Base-by-base conservation (phyloP, 2,113 vertebrate genomes). In the Indri indri region DNA sequence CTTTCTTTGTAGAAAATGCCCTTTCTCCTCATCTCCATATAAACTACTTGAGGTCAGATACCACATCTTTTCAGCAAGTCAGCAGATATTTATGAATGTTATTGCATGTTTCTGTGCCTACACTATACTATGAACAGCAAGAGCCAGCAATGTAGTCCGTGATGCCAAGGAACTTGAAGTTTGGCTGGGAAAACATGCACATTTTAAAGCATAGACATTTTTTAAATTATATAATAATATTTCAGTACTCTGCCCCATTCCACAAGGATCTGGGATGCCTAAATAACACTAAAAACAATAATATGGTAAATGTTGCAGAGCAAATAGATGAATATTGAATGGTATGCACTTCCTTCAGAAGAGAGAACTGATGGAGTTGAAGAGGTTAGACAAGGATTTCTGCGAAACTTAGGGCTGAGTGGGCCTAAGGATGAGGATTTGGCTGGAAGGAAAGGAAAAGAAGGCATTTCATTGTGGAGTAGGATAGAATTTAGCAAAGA, bases 141-240 rank as follows among this genome's bases (percentile, higher is more conserved):
- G 90, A 96, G 25, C 54, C 66, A 45, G 47, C 0, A 2, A 77
- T 63, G 47, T 0, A 90, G 16, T 79, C 37, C 71, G n/a, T 81
- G n/a, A 66, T 90, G 42, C 34, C 40, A 96, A 88, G 20, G 34
- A 79, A 94, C n/a, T 94, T 86, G 63, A 90, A 89, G 27, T 84
- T 76, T 90, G 50, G 22, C 47, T 90, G n/a, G 30, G 45, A 81
- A 94, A 80, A 94, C 13, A 57, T 57, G 54, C 18, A 57, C 54
- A 57, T 57, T 57, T 57, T 57, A 59, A 91, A 97, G 34, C 57
- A 34, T 84, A 37, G 83, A 42, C n/a, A n/a, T 87, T 94, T 95
- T 68, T 50, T 76, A 86, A 93, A 23, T 40, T 47, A 79, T 50
- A 37, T 61, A 88, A 83, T 95, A 68, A 74, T 70, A 66, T 13